phyloP scores from a whole-genome alignment of 2,113 vertebrate genomes.

The Hydrochoerus hydrochaeris region DNA sequence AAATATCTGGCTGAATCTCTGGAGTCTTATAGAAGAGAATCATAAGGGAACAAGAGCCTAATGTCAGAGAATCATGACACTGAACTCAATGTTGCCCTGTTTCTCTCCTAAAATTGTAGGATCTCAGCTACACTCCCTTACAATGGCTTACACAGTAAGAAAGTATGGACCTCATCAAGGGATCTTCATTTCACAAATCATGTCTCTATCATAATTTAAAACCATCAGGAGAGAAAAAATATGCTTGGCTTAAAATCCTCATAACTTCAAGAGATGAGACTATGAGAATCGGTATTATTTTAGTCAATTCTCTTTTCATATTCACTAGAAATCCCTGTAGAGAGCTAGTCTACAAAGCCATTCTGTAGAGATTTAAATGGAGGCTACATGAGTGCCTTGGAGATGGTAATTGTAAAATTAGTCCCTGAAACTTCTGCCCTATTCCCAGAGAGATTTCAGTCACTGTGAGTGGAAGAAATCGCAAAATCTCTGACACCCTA shows the following conservation, averaged over 20 bases:
- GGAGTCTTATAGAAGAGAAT: constrained; percentile 47
- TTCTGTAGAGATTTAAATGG: neutral
- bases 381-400: neutral
- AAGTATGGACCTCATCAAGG: neutral
- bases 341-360: neutral
- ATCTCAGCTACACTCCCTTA: neutral
- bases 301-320: neutral
- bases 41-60: neutral
- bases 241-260: constrained; percentile 1
- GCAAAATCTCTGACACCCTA: neutral
- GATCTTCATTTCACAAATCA: neutral
- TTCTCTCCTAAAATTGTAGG: neutral
- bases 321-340: neutral
- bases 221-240: neutral
- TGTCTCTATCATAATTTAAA: neutral
- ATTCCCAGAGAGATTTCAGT: neutral
- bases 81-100: neutral
- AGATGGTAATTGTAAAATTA: neutral
- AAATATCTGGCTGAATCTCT: neutral
- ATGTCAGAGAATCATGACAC: neutral
- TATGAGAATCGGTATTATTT: constrained; percentile 1
- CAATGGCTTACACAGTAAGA: neutral
- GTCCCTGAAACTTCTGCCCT: neutral
- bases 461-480: neutral
- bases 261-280: neutral